Conservation (phyloP, 2,113 vertebrate species). For the Tachuris rubrigastra region DNA sequence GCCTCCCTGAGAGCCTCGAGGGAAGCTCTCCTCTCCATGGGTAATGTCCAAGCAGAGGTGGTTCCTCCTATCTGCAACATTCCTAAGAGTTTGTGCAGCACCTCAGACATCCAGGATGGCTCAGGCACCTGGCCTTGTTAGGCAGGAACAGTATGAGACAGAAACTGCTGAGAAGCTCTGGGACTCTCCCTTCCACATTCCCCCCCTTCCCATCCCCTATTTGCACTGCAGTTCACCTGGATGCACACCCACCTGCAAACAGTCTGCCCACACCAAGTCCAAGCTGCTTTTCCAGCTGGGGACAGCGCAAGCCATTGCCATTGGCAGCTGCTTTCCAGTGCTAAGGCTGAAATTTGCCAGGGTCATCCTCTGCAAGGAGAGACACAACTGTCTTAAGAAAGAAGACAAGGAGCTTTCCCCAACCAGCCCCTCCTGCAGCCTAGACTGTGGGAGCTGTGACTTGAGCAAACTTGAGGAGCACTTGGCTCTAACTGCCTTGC, state of each 20-base stretch:
- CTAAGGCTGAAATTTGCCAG: not conserved
- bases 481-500: not conserved
- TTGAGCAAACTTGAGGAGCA: not conserved
- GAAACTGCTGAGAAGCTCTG: not conserved
- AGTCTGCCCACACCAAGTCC: not conserved
- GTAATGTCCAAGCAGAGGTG: not conserved
- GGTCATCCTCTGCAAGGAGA: not conserved
- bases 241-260: not conserved
- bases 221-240: fast-evolving
- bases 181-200: not conserved
- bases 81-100: not conserved
- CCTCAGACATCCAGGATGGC: not conserved
- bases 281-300: not conserved
- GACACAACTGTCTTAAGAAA: not conserved
- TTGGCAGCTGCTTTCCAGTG: not conserved
- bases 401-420: not conserved
- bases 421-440: not conserved
- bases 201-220: not conserved
- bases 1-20: not conserved
- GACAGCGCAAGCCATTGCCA: not conserved
- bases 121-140: not conserved
- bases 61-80: not conserved
- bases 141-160: not conserved
- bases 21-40: not conserved
- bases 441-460: not conserved